Evolutionary conservation across 2,797 vertebrate genomes (phyloP).

Genomic region (Perodicticus potto): DNA sequence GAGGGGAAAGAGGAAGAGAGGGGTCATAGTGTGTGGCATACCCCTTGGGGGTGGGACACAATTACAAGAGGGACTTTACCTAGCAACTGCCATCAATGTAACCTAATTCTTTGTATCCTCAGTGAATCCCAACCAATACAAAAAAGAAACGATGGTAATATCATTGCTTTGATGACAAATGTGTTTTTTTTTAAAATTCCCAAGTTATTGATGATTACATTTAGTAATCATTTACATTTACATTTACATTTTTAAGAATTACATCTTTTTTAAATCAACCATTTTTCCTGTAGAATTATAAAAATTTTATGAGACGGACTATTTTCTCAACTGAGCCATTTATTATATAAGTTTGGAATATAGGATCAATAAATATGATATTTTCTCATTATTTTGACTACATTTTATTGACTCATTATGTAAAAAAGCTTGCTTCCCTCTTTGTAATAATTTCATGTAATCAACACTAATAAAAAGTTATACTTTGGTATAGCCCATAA

Average conservation of each 20-base stretch:
- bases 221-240: not conserved
- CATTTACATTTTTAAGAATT: slow-evolving; percentile 26
- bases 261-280: not conserved
- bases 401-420: not conserved
- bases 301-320: not conserved
- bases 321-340: not conserved
- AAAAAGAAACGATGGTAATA: too few relatives aligned
- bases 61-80: too few relatives aligned
- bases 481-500: not conserved
- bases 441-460: not conserved
- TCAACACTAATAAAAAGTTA: not conserved
- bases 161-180: not conserved
- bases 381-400: not conserved
- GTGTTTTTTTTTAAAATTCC: not conserved
- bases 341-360: not conserved
- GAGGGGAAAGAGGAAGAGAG: too few relatives aligned
- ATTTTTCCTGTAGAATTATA: not conserved
- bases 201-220: not conserved
- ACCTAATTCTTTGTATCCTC: too few relatives aligned
- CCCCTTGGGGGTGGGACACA: too few relatives aligned
- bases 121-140: too few relatives aligned
- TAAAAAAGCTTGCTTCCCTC: not conserved
- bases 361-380: not conserved
- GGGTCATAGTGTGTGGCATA: too few relatives aligned
- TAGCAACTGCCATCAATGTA: too few relatives aligned